These are phyloP conservation scores for Carollia perspicillata DNA, from an alignment of 2,113 vertebrate species.

Conservation along the genomic window DNA sequence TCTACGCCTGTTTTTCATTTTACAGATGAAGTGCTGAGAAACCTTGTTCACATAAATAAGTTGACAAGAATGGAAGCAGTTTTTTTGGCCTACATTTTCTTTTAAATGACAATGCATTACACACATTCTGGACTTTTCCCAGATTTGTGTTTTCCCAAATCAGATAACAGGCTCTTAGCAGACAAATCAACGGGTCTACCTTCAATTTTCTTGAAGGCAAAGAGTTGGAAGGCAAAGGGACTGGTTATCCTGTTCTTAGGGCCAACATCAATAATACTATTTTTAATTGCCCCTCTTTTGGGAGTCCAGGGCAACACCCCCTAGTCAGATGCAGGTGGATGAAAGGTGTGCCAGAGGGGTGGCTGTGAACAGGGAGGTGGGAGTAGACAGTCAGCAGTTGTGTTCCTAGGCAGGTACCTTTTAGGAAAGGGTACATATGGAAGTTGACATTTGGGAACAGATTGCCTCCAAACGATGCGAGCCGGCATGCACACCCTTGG, in stretches of 20 bases:
- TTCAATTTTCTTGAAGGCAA: background rate
- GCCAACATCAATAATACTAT: background rate
- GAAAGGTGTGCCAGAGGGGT: background rate
- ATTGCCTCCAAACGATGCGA: background rate
- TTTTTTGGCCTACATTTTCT: background rate
- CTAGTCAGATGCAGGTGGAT: background rate
- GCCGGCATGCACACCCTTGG: background rate
- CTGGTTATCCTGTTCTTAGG: background rate
- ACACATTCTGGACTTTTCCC: background rate
- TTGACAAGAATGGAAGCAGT: background rate
- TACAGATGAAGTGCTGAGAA: background rate
- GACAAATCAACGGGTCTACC: background rate
- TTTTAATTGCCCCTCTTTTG: background rate
- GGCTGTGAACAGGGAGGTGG: background rate
- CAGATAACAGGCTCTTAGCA: background rate
- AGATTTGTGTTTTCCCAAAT: background rate
- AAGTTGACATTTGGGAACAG: background rate
- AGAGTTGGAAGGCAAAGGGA: background rate
- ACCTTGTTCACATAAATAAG: background rate
- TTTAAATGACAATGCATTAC: background rate
- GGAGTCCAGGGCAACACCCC: background rate
- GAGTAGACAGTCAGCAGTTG: no score
- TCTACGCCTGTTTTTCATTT: background rate
- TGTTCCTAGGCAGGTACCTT: background rate
- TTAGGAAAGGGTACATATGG: accelerated